Percentiles rank a stretch among this genome's conserved stretches.
These are phyloP conservation scores for Zenarchopterus dispar DNA, from an alignment of 2,797 vertebrate species.

Conservation along the genomic window DNA sequence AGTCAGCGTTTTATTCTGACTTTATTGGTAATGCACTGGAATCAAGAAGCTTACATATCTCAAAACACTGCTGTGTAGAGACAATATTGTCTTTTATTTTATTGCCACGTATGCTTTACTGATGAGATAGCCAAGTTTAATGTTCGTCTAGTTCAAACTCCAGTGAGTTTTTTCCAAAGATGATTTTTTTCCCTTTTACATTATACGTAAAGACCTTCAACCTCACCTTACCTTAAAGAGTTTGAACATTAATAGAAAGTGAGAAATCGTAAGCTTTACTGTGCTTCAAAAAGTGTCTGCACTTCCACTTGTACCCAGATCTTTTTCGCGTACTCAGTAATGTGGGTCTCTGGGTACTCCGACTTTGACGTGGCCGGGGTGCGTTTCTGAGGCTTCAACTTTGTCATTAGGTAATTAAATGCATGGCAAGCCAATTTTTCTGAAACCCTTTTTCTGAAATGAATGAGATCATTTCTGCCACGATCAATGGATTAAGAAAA, in stretches of 20 bases:
- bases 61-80: not conserved
- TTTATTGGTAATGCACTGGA: conserved; percentile 61
- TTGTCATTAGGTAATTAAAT: too few relatives aligned
- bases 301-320: too few relatives aligned
- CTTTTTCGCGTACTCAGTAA: too few relatives aligned
- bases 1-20: conserved; percentile 18
- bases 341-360: too few relatives aligned
- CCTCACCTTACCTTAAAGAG: too few relatives aligned
- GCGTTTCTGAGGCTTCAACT: too few relatives aligned
- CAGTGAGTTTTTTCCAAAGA: conserved; percentile 40
- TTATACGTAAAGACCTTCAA: too few relatives aligned
- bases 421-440: not conserved
- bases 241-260: too few relatives aligned
- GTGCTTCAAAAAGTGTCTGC: not conserved
- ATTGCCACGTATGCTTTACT: conserved; percentile 23
- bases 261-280: not conserved
- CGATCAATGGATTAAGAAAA: too few relatives aligned
- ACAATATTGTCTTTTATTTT: too few relatives aligned
- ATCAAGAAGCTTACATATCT: conserved; percentile 26
- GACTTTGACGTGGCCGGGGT: too few relatives aligned
- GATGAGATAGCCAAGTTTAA: conserved; percentile 1
- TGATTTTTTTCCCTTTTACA: conserved; percentile 4
- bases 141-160: conserved; percentile 4
- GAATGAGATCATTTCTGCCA: not conserved
- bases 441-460: not conserved